These are phyloP conservation scores for Thereva nobilitata DNA, from an alignment of 2,888 invertebrate species.

Conservation along the genomic window DNA sequence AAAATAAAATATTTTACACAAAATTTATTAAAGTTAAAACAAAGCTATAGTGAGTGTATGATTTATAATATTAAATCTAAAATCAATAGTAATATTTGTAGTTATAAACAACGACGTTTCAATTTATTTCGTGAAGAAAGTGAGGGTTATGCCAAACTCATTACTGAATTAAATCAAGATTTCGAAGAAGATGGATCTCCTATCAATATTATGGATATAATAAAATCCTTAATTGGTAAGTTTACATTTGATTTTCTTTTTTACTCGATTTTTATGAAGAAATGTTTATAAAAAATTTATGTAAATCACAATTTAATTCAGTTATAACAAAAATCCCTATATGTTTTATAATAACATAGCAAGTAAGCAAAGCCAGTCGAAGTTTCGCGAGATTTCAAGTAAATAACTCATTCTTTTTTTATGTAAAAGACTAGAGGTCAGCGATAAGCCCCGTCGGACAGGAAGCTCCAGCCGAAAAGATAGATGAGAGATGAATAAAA, in stretches of 20 bases:
- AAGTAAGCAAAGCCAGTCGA: too few relatives aligned
- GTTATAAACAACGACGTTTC: constrained; percentile 99
- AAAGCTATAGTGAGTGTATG: constrained; percentile 86
- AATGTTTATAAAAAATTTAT: background rate
- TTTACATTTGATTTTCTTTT: background rate
- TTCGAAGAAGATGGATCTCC: constrained; percentile 68
- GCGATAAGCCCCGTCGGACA: too few relatives aligned
- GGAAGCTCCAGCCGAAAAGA: too few relatives aligned
- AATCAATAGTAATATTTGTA: constrained; percentile 59
- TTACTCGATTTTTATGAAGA: background rate
- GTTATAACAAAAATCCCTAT: too few relatives aligned
- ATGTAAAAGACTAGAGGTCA: too few relatives aligned
- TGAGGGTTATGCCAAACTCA: constrained; percentile 97
- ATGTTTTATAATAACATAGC: too few relatives aligned
- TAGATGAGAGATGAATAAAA: too few relatives aligned
- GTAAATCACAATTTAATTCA: too few relatives aligned
- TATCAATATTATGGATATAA: constrained; percentile 78
- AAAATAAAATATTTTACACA: constrained; percentile 86
- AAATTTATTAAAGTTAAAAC: constrained; percentile 98
- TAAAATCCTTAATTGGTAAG: constrained; percentile 91
- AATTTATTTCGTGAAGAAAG: constrained; percentile 98
- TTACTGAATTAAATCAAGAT: constrained; percentile 90
- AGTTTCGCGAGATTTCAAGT: too few relatives aligned
- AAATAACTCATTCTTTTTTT: too few relatives aligned
- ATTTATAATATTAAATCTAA: background rate